A percentile compares a stretch with the other conserved stretches of the same genome.
These are phyloP conservation scores for Labroides dimidiatus DNA, from an alignment of 2,797 vertebrate genomes.

Conservation along the genomic window DNA sequence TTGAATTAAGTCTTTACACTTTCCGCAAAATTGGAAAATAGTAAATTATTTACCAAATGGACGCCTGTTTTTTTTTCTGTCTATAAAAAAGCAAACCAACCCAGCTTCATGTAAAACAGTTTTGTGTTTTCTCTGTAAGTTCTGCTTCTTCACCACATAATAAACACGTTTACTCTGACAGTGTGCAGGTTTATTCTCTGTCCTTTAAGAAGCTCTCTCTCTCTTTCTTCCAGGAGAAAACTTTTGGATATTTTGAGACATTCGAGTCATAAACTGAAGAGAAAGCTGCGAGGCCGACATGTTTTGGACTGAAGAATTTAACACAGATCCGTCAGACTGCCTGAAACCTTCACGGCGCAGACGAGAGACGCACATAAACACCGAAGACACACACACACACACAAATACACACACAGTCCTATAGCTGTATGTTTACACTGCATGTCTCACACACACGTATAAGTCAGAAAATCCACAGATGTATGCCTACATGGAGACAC, in stretches of 20 bases:
- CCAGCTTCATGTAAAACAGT: too few species aligned
- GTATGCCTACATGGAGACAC: background rate
- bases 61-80: too few species aligned
- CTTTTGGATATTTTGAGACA: constrained; percentile 12
- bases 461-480: constrained; percentile 11
- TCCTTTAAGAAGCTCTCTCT: background rate
- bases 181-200: background rate
- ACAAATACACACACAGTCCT: background rate
- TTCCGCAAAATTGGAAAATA: too few species aligned
- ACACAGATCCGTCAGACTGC: constrained; percentile 40
- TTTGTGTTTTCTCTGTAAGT: too few species aligned
- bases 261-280: background rate
- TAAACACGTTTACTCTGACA: constrained; percentile 30
- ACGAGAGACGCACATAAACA: constrained; percentile 9
- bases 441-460: constrained; percentile 9
- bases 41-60: too few species aligned
- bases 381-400: constrained; percentile 41
- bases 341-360: constrained; percentile 24
- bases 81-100: too few species aligned
- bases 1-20: too few species aligned
- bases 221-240: background rate
- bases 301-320: constrained; percentile 62
- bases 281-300: background rate
- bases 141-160: background rate
- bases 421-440: constrained; percentile 3